A percentile compares a stretch with the other conserved stretches of the same genome.
Evolutionary conservation across 2,113 vertebrate species (phyloP).

Genomic region (Rattus norvegicus): GRCr8 NC_086020.1:24089001-24089500

Average conservation of each 20-base stretch:
- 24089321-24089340: background rate
- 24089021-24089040: conserved; percentile 27
- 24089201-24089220: conserved; percentile 22
- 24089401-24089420: background rate
- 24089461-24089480: background rate
- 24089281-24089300: background rate
- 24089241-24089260: background rate
- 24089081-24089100: conserved; percentile 34
- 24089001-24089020: background rate
- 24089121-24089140: background rate
- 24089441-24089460: background rate
- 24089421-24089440: background rate
- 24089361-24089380: background rate
- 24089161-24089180: background rate
- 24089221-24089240: conserved; percentile 34
- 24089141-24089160: conserved; percentile 1
- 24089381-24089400: background rate
- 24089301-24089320: background rate
- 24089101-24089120: background rate
- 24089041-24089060: conserved; percentile 17
- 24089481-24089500: background rate
- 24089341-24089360: too few relatives aligned
- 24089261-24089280: conserved; percentile 40
- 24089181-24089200: background rate
- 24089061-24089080: background rate